phyloP scores from a whole-genome alignment of 2,888 invertebrate genomes.

The Epinotia nisella region DNA sequence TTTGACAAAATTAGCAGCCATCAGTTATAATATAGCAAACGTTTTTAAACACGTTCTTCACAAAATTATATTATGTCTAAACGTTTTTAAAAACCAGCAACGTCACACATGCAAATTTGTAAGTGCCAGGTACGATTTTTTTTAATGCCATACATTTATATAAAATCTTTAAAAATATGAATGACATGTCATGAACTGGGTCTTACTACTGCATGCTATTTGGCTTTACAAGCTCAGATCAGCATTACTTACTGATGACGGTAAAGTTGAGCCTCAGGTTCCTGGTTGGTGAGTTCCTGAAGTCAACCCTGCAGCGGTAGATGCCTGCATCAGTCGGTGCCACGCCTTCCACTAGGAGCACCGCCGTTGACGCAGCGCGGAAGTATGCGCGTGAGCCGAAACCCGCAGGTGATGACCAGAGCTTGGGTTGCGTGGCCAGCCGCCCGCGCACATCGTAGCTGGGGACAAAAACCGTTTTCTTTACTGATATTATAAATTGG shows the following conservation, averaged over 20 bases:
- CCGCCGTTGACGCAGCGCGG: conserved; percentile 89
- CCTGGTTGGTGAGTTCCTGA: conserved; percentile 94
- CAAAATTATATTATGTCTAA: too few species aligned
- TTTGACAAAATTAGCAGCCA: too few species aligned
- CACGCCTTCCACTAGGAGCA: conserved; percentile 90
- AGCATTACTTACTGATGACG: conserved; percentile 89
- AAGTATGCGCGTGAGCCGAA: conserved; percentile 92
- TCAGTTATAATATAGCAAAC: too few species aligned
- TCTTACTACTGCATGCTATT: not conserved
- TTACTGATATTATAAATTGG: too few species aligned
- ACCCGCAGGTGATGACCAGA: conserved; percentile 91
- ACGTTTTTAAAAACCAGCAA: too few species aligned
- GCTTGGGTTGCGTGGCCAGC: conserved; percentile 89
- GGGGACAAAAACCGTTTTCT: conserved; percentile 48
- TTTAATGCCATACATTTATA: too few species aligned
- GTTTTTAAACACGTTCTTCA: too few species aligned
- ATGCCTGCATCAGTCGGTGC: conserved; percentile 91
- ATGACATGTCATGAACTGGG: too few species aligned
- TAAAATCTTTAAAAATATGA: too few species aligned
- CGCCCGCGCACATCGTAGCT: conserved; percentile 92
- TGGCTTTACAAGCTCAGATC: not conserved
- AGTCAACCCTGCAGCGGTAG: conserved; percentile 95
- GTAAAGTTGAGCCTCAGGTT: conserved; percentile 95
- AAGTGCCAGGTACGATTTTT: too few species aligned
- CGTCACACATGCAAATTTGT: too few species aligned